phyloP scores from a whole-genome alignment of 2,888 invertebrate genomes.

The Ptychoptera contaminata region DNA sequence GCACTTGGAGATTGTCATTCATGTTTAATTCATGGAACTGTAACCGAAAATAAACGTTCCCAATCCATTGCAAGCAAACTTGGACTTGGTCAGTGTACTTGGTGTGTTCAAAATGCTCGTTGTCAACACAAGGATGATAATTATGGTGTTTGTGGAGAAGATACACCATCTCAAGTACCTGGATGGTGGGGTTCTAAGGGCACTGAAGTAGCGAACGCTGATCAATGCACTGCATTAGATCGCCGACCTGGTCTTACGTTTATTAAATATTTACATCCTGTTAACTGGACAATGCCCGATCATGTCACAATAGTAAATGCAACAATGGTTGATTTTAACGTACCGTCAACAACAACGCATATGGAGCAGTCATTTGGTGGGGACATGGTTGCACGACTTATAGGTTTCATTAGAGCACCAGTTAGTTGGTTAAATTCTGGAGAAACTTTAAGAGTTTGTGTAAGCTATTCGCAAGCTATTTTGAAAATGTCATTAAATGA shows the following conservation, averaged over 20 bases:
- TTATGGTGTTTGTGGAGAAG: conserved; percentile 67
- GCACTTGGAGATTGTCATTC: conserved; percentile 80
- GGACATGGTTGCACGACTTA: conserved; percentile 56
- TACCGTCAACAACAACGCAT: conserved; percentile 50
- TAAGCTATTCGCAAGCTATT: conserved; percentile 59
- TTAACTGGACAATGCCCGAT: conserved; percentile 78
- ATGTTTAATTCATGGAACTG: conserved; percentile 59
- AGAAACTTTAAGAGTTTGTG: conserved; percentile 60
- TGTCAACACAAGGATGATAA: conserved; percentile 75
- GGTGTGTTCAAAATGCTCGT: conserved; percentile 86
- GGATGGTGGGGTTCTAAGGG: conserved; percentile 87
- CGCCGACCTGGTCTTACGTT: conserved; percentile 79
- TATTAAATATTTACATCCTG: conserved; percentile 73
- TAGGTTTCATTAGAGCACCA: conserved; percentile 72
- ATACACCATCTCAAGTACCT: conserved; percentile 62
- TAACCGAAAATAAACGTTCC: conserved; percentile 20
- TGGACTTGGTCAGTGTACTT: conserved; percentile 66
- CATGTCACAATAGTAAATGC: conserved; percentile 73
- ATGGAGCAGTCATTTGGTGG: conserved; percentile 53
- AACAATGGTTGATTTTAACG: conserved; percentile 65
- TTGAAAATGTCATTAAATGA: conserved; percentile 37
- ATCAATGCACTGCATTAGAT: conserved; percentile 63
- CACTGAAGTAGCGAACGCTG: conserved; percentile 53
- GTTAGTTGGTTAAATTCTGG: conserved; percentile 49
- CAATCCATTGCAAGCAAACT: conserved; percentile 59